A percentile compares a stretch with the other conserved stretches of the same genome.
These are phyloP conservation scores for Dolichallabes microphthalmus DNA, from an alignment of 2,113 vertebrate species.

Conservation along the genomic window DNA sequence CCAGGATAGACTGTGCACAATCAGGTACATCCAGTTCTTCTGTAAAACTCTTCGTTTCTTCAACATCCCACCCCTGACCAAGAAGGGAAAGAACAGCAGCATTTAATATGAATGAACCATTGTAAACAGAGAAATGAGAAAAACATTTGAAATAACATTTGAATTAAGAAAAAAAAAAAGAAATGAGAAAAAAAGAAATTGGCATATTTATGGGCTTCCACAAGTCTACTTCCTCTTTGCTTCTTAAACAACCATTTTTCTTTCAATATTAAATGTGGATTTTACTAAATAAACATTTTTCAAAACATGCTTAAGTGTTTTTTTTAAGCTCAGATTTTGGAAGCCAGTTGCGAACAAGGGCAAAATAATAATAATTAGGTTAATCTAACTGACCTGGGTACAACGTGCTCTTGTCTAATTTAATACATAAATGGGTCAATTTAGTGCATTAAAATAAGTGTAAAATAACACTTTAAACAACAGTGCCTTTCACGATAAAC, in stretches of 20 bases:
- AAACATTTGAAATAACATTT: neutral
- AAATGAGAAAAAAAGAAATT: neutral
- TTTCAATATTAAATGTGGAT: neutral
- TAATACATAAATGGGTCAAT: neutral
- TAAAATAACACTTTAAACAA: neutral
- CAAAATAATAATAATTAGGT: neutral
- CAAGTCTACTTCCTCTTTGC: neutral
- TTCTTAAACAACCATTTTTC: neutral
- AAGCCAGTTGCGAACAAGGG: conserved; percentile 41
- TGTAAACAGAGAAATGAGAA: neutral
- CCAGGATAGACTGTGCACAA: neutral
- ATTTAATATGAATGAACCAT: neutral
- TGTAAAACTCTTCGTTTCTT: neutral
- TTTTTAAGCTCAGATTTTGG: neutral
- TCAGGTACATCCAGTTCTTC: conserved; percentile 1
- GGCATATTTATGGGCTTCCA: neutral
- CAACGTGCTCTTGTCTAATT: neutral
- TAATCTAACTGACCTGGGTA: neutral
- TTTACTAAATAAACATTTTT: neutral
- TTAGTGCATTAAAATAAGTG: neutral
- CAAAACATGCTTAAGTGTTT: neutral
- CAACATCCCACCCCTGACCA: neutral
- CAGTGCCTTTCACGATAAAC: neutral
- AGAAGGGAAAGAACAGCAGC: neutral
- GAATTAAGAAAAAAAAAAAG: neutral